Evolutionary conservation across 2,797 vertebrate genomes (phyloP).

Genomic region (Hemibagrus guttatus): DNA sequence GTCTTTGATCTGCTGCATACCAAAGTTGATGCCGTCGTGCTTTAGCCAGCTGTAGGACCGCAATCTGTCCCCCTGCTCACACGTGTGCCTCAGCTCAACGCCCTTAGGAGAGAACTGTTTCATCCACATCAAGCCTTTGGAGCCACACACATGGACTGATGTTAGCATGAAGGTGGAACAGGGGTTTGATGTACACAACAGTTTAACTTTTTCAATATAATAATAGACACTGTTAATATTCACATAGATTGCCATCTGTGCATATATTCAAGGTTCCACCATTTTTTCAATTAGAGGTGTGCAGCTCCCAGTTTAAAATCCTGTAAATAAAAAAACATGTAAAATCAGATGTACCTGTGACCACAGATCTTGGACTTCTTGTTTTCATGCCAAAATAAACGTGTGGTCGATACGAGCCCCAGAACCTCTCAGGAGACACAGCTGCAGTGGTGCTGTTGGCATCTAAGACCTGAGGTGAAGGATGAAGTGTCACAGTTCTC

Average conservation of each 20-base stretch:
- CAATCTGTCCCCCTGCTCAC: slow-evolving; percentile 86
- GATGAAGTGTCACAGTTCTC: slow-evolving; percentile 80
- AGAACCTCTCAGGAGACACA: slow-evolving; percentile 81
- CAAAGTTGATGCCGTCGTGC: slow-evolving; percentile 90
- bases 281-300: neutral
- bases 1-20: slow-evolving; percentile 88
- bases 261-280: neutral
- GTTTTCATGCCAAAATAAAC: slow-evolving; percentile 97
- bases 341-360: slow-evolving; percentile 76
- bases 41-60: slow-evolving; percentile 88
- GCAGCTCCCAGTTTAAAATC: neutral
- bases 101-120: slow-evolving; percentile 80
- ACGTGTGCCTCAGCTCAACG: slow-evolving; percentile 85
- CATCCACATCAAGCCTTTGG: slow-evolving; percentile 93
- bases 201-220: neutral
- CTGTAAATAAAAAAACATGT: neutral
- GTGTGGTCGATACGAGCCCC: slow-evolving; percentile 94
- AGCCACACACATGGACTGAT: neutral
- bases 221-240: neutral
- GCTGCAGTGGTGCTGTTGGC: slow-evolving; percentile 74
- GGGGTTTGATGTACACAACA: neutral
- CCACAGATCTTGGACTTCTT: slow-evolving; percentile 81
- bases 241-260: neutral
- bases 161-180: neutral
- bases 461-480: slow-evolving; percentile 74